phyloP scores from a whole-genome alignment of 2,797 vertebrate genomes.

The Podarcis siculus region DNA sequence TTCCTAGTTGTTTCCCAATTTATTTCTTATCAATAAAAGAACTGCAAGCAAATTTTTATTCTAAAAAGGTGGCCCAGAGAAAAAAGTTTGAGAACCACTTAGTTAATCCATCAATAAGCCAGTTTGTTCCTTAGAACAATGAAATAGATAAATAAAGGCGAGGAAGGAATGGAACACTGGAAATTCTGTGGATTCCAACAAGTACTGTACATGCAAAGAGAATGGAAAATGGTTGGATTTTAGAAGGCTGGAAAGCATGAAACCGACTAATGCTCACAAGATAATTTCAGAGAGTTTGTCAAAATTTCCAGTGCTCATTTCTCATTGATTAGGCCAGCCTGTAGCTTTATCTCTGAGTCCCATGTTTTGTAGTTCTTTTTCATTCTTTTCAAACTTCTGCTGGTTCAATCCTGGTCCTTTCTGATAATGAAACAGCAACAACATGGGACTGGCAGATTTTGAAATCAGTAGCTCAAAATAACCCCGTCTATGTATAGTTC shows the following conservation, averaged over 20 bases:
- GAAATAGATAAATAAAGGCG: background rate
- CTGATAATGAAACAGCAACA: conserved; percentile 50
- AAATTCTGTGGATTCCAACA: background rate
- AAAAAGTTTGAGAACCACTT: background rate
- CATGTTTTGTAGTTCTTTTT: conserved; percentile 41
- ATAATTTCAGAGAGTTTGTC: background rate
- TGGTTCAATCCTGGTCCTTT: conserved; percentile 42
- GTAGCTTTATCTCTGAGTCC: conserved; percentile 57
- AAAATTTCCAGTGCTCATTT: background rate
- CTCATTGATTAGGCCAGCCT: conserved; percentile 54
- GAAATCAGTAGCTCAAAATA: background rate
- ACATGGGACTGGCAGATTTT: background rate
- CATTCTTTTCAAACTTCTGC: conserved; percentile 37
- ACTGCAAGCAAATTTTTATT: background rate
- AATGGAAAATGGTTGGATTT: background rate
- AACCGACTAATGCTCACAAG: background rate
- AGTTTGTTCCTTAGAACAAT: background rate
- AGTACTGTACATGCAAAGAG: background rate
- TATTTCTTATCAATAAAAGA: too few species aligned
- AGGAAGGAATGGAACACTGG: background rate
- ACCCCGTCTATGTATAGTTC: background rate
- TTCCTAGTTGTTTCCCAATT: too few species aligned
- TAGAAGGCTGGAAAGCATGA: background rate
- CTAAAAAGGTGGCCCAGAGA: background rate
- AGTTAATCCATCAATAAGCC: background rate